Percentiles rank a stretch among this genome's conserved stretches.
phyloP scores from a whole-genome alignment of 2,113 vertebrate genomes.

The Xenotilapia caudafasciata region DNA sequence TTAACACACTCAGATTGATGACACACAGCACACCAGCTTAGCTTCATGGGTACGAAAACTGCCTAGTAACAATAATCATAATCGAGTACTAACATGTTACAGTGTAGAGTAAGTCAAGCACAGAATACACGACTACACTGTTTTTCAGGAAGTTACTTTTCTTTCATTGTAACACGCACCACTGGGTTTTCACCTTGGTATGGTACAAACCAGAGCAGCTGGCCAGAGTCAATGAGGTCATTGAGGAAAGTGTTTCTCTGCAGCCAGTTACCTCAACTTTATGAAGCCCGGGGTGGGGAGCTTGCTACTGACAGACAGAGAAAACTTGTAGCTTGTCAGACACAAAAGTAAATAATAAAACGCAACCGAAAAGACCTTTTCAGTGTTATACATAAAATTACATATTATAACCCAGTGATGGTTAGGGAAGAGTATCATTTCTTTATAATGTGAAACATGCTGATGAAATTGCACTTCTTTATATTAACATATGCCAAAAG shows the following conservation, averaged over 20 bases:
- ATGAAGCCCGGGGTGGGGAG: not conserved
- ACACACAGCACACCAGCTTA: not conserved
- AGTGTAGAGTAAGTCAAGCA: not conserved
- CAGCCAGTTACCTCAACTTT: not conserved
- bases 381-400: not conserved
- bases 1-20: not conserved
- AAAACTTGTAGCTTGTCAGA: fast-evolving
- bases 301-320: fast-evolving
- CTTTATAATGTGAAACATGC: not conserved
- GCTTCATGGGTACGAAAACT: not conserved
- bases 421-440: not conserved
- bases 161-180: not conserved
- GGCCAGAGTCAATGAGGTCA: fast-evolving
- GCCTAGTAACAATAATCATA: not conserved
- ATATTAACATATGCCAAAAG: not conserved
- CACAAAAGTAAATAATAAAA: not conserved
- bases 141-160: not conserved
- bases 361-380: fast-evolving
- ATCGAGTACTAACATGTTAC: not conserved
- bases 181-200: not conserved
- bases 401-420: not conserved
- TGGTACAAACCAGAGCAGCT: not conserved
- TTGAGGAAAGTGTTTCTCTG: not conserved
- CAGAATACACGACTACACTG: fast-evolving
- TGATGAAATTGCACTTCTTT: not conserved